Evolutionary conservation across 2,888 invertebrate genomes (phyloP).

Genomic region (Ferrisia virgata): DNA sequence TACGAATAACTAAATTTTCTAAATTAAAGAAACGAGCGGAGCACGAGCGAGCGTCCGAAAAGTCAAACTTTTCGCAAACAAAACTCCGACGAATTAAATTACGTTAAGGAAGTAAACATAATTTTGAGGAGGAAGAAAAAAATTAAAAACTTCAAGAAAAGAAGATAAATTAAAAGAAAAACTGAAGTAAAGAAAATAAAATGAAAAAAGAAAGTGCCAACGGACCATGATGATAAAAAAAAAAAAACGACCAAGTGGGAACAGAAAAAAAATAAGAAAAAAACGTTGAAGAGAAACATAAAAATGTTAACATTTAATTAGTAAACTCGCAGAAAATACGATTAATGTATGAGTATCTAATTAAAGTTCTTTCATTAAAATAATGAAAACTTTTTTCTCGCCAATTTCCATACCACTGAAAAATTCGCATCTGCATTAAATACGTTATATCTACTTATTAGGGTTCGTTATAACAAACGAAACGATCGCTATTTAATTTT

Average conservation of each 20-base stretch:
- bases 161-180: conserved; percentile 31
- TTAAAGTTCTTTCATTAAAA: conserved; percentile 40
- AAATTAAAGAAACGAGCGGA: background rate
- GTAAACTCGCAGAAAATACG: conserved; percentile 28
- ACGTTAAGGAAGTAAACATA: conserved; percentile 25
- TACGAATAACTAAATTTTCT: background rate
- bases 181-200: background rate
- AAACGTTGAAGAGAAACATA: background rate
- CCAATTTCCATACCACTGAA: background rate
- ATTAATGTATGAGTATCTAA: conserved; percentile 39
- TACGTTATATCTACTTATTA: background rate
- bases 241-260: background rate
- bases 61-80: conserved; percentile 22
- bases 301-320: conserved; percentile 42
- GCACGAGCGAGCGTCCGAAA: too few species aligned
- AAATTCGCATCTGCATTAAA: conserved; percentile 5
- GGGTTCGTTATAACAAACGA: background rate
- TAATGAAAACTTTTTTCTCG: conserved; percentile 27
- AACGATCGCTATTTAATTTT: conserved; percentile 19
- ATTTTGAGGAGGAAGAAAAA: background rate
- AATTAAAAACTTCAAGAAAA: conserved; percentile 27
- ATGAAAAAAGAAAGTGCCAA: background rate
- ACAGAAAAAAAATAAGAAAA: too few species aligned
- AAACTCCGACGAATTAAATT: conserved; percentile 1
- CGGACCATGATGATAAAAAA: background rate